A percentile compares a stretch with the other conserved stretches of the same genome.
Conservation (phyloP, 1,140 invertebrate genomes). For the Drosophila punjabiensis region DNA sequence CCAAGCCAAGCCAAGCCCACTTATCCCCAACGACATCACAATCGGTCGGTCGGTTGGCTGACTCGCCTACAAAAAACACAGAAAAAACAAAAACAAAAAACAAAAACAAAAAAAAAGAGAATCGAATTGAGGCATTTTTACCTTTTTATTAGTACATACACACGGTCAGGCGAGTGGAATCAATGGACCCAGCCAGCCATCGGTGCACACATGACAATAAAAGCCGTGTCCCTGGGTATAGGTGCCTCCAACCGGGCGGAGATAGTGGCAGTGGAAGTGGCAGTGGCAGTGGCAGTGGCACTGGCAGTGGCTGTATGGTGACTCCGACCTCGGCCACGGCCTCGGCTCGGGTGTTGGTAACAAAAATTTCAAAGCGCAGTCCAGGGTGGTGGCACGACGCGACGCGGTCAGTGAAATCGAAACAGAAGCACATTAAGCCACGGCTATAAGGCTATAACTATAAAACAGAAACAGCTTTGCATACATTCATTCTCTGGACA, state of each 20-base stretch:
- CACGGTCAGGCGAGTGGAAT: constrained; percentile 47
- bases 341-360: constrained; percentile 11
- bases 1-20: constrained; percentile 35
- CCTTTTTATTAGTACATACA: constrained; percentile 55
- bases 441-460: constrained; percentile 49
- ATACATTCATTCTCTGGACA: constrained; percentile 30
- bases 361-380: constrained; percentile 28
- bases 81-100: constrained; percentile 1
- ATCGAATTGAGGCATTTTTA: constrained; percentile 62
- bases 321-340: constrained; percentile 10
- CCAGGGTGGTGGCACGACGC: constrained; percentile 16
- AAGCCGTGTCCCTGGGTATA: constrained; percentile 45
- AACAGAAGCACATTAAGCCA: constrained; percentile 53
- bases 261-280: constrained; percentile 8
- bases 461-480: constrained; percentile 53
- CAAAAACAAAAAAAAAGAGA: constrained; percentile 11
- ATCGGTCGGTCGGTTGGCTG: constrained; percentile 48
- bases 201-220: constrained; percentile 50
- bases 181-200: constrained; percentile 52
- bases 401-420: constrained; percentile 34
- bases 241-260: constrained; percentile 14
- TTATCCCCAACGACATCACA: constrained; percentile 35
- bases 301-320: constrained; percentile 1
- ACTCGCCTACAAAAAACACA: constrained; percentile 30
- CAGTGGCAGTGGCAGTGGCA: not conserved